Conservation (phyloP, 2,888 invertebrate genomes). For the Drosophila cognata region DNA sequence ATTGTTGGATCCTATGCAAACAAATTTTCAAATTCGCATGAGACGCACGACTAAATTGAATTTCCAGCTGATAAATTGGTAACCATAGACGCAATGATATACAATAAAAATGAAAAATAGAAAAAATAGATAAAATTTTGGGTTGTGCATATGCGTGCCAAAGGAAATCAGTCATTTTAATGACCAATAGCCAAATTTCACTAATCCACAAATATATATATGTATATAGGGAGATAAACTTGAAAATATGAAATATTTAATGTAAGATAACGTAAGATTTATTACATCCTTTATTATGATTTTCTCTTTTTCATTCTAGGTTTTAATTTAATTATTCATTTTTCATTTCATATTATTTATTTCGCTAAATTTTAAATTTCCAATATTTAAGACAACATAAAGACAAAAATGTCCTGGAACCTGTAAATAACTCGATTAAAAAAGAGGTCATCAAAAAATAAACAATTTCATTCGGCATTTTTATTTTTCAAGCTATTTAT, state of each 20-base stretch:
- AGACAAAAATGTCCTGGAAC: background rate
- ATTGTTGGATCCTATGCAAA: constrained; percentile 51
- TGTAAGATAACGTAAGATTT: no score
- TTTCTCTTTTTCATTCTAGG: no score
- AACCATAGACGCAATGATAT: constrained; percentile 54
- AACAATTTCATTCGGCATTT: background rate
- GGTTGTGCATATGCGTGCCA: constrained; percentile 53
- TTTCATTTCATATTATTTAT: background rate
- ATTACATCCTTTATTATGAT: no score
- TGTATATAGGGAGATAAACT: background rate
- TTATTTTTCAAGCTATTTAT: background rate
- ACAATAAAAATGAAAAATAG: constrained; percentile 62
- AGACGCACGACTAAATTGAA: constrained; percentile 61
- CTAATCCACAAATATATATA: background rate
- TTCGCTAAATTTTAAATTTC: background rate
- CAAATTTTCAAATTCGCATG: constrained; percentile 68
- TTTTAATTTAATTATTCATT: background rate
- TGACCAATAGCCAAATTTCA: constrained; percentile 41
- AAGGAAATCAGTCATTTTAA: constrained; percentile 26
- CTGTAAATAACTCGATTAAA: background rate
- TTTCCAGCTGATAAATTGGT: constrained; percentile 58
- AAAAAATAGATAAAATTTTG: constrained; percentile 36
- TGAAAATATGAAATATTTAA: background rate
- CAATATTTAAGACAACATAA: background rate
- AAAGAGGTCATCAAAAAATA: background rate